A percentile compares a stretch with the other conserved stretches of the same genome.
phyloP scores from a whole-genome alignment of 2,797 vertebrate genomes.

The Limosa lapponica region DNA sequence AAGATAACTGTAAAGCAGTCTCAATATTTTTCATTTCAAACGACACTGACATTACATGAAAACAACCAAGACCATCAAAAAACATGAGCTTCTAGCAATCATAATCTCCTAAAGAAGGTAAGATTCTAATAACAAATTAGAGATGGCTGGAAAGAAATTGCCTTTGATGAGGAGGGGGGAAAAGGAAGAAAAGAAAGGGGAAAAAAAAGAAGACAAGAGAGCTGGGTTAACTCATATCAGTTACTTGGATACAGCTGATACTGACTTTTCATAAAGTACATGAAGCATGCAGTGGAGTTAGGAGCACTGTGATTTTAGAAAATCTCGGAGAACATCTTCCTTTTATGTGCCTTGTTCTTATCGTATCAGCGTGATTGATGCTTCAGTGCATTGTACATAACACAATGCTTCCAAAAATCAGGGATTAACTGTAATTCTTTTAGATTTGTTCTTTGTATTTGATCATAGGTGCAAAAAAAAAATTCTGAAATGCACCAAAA shows the following conservation, averaged over 20 bases:
- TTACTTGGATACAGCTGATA: background rate
- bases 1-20: background rate
- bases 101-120: background rate
- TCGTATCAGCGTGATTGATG: background rate
- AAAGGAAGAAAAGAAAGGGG: background rate
- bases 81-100: background rate
- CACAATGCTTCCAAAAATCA: conserved; percentile 15
- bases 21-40: conserved; percentile 47
- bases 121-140: conserved; percentile 12
- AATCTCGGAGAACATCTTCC: background rate
- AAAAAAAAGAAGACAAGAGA: background rate
- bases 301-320: background rate
- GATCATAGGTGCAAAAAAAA: background rate
- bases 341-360: conserved; percentile 5
- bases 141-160: background rate
- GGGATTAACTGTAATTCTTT: conserved; percentile 30
- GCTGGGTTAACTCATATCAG: background rate
- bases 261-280: background rate
- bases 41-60: background rate
- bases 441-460: background rate
- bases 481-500: background rate
- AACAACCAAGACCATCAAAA: background rate
- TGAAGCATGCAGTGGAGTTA: background rate
- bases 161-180: background rate
- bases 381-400: background rate